Conservation (phyloP, 2,888 invertebrate genomes). For the Drosophila kanekoi region DNA sequence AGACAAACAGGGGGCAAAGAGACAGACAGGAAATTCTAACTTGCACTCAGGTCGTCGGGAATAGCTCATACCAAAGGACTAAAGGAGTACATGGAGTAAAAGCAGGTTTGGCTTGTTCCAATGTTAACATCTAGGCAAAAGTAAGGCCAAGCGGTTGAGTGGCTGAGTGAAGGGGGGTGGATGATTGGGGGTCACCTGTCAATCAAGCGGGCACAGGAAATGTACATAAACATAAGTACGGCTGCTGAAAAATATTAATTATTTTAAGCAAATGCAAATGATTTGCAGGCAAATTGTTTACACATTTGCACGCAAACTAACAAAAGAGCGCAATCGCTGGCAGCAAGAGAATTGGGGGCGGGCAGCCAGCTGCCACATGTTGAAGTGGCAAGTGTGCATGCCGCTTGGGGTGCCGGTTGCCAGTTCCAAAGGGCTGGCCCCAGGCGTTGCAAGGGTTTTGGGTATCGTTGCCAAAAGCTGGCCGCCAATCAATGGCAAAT, state of each 20-base stretch:
- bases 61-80: too few species aligned
- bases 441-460: neutral
- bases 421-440: neutral
- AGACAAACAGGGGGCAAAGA: too few species aligned
- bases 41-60: too few species aligned
- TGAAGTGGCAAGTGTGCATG: neutral
- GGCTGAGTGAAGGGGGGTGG: neutral
- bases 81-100: too few species aligned
- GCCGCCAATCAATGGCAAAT: slow-evolving; percentile 61
- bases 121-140: too few species aligned
- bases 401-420: neutral
- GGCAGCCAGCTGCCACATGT: neutral
- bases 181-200: slow-evolving; percentile 8
- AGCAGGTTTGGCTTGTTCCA: too few species aligned
- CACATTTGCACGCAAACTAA: slow-evolving; percentile 59
- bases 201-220: slow-evolving; percentile 19
- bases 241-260: slow-evolving; percentile 66
- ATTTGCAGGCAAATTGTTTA: slow-evolving; percentile 58
- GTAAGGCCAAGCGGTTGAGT: neutral
- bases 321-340: slow-evolving; percentile 9
- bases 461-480: slow-evolving; percentile 44
- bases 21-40: too few species aligned
- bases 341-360: neutral
- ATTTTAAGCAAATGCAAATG: slow-evolving; percentile 69
- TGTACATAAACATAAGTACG: slow-evolving; percentile 21